Evolutionary conservation across 2,888 invertebrate genomes (phyloP).

Genomic region (Trichacis sp.): DNA sequence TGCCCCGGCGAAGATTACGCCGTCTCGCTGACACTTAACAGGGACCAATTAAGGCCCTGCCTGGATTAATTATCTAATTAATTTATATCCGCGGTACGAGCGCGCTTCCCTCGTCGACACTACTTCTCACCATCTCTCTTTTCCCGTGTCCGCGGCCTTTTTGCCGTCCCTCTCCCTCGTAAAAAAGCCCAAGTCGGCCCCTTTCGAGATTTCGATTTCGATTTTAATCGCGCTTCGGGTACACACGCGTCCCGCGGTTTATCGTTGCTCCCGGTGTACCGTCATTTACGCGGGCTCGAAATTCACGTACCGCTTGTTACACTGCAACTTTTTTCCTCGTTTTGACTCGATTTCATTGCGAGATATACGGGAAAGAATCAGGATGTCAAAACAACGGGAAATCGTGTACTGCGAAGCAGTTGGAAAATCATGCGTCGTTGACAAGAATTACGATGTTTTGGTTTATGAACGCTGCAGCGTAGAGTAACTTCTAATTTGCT

Average conservation of each 20-base stretch:
- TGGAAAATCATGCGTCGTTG: no score
- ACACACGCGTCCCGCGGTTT: constrained; percentile 19
- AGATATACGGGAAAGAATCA: no score
- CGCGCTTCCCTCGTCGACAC: constrained; percentile 10
- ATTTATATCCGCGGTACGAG: constrained; percentile 57
- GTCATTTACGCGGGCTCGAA: constrained; percentile 21
- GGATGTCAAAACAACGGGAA: no score
- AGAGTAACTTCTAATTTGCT: no score
- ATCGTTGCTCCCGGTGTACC: constrained; percentile 37
- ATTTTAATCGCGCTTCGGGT: constrained; percentile 41
- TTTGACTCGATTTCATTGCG: background rate
- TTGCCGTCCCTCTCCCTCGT: constrained; percentile 18
- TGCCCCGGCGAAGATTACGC: constrained; percentile 51
- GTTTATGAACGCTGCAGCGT: no score
- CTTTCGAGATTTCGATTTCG: constrained; percentile 46
- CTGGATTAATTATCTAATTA: constrained; percentile 69
- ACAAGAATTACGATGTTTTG: no score
- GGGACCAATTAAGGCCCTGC: constrained; percentile 67
- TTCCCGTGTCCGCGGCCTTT: constrained; percentile 7
- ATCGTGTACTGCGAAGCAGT: no score
- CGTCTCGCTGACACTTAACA: constrained; percentile 65
- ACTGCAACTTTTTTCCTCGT: background rate
- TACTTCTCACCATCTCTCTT: constrained; percentile 14
- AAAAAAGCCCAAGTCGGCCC: constrained; percentile 39
- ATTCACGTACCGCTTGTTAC: constrained; percentile 30